These are phyloP conservation scores for Trachurus trachurus DNA, from an alignment of 2,797 vertebrate species.

Conservation along the genomic window DNA sequence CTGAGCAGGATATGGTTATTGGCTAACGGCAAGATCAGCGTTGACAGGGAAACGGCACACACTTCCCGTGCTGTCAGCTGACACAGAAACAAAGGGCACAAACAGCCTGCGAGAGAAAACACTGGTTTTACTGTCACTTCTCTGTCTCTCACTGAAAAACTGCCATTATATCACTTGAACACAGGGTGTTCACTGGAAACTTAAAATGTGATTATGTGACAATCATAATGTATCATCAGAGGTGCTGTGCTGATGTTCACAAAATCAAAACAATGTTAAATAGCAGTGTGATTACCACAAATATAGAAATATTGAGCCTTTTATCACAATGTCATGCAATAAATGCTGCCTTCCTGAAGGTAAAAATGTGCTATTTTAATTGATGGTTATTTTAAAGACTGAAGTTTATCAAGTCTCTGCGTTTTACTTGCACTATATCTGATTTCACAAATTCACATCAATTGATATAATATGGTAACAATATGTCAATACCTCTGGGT, in stretches of 20 bases:
- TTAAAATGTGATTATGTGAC: not conserved
- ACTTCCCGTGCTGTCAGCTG: slow-evolving; percentile 73
- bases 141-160: slow-evolving; percentile 22
- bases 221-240: not conserved
- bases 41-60: slow-evolving; percentile 66
- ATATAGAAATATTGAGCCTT: not conserved
- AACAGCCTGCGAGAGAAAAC: slow-evolving; percentile 14
- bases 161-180: not conserved
- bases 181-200: not conserved
- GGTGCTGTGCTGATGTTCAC: not conserved
- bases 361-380: too few relatives aligned
- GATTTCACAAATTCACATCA: too few relatives aligned
- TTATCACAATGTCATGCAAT: not conserved
- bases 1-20: slow-evolving; percentile 52
- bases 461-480: too few relatives aligned
- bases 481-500: too few relatives aligned
- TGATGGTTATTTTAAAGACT: not conserved
- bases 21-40: slow-evolving; percentile 51
- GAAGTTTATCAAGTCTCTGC: not conserved
- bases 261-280: not conserved
- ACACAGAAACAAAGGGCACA: slow-evolving; percentile 65
- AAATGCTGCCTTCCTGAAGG: not conserved
- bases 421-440: not conserved
- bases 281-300: not conserved
- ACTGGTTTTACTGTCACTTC: slow-evolving; percentile 34